Evolutionary conservation across 1,140 invertebrate species (phyloP), one percentile per base, ranked within the genome.

Genomic region (Zaprionus camerounensis): DNA sequence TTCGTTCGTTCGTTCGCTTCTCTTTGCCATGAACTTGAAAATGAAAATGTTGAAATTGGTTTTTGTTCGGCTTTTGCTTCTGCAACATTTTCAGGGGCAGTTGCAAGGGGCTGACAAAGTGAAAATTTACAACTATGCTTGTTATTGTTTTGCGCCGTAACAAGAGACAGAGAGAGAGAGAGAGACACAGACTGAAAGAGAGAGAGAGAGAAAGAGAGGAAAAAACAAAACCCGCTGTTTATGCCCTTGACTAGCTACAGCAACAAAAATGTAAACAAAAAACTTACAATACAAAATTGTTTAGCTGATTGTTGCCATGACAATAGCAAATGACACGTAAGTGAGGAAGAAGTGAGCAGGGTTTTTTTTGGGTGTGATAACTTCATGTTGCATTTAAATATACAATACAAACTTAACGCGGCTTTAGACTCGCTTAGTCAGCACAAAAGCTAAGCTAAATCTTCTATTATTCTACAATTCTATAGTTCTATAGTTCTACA

Each of bases 1-100:
- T 74, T 55, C 15, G 7, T 15, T 41, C 38, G 24, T 68, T 57
- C 62, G 26, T 75, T 68, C 62, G 44, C 24, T 61, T 36, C 79
- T 86, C 62, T 64, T 85, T 77, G 85, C 85, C 85, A 63, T 90
- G 85, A 90, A 90, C 85, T 90, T 90, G 85, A 88, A 88, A 88
- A 81, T 74, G 75, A 62, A 73, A 73, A 62, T 73, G 64, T 78
- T 64, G 58, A 77, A 73, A 73, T 78, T 77, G 70, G 78, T 69
- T 76, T 76, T 67, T 71, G 55, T 67, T 66, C 38, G 51, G 75
- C 78, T 78, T 70, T 63, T 61, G 76, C 69, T 34, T 22, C 49
- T 20, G 24, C 17, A 20, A 24, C 59, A 49, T 74, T 68, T 55
- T 71, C 20, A 38, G 36, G 15, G n/a, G 38, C 15, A 41, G 38